phyloP scores from a whole-genome alignment of 2,113 vertebrate genomes.

The Gavialis gangeticus region DNA sequence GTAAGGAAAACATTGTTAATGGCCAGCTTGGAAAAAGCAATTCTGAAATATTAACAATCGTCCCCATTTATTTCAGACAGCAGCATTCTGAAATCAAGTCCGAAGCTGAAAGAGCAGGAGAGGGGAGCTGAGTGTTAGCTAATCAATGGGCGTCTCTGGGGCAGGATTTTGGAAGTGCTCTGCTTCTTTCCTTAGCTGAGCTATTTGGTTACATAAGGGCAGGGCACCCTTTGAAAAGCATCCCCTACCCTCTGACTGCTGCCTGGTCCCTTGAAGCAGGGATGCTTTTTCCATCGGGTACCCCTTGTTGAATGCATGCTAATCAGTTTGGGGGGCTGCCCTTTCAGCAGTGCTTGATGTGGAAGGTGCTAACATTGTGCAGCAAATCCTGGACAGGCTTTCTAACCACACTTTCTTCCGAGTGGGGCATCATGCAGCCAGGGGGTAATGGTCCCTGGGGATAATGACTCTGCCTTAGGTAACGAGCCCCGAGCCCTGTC shows the following conservation, averaged over 20 bases:
- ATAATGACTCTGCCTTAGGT: no score
- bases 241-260: no score
- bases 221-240: no score
- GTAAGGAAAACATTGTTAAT: accelerated
- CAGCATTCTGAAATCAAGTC: not conserved
- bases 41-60: not conserved
- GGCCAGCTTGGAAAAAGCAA: not conserved
- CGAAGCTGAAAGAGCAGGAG: not conserved
- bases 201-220: no score
- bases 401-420: not conserved
- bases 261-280: not conserved
- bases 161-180: not conserved
- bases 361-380: not conserved
- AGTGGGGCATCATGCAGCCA: accelerated
- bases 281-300: not conserved
- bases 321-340: not conserved
- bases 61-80: not conserved
- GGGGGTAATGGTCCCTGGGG: accelerated
- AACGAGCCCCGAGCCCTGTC: no score
- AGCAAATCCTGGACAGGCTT: not conserved
- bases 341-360: not conserved
- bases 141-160: not conserved
- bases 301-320: not conserved
- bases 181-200: not conserved
- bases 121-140: not conserved